phyloP scores from a whole-genome alignment of 2,888 invertebrate species.

The Lobophora halterata region DNA sequence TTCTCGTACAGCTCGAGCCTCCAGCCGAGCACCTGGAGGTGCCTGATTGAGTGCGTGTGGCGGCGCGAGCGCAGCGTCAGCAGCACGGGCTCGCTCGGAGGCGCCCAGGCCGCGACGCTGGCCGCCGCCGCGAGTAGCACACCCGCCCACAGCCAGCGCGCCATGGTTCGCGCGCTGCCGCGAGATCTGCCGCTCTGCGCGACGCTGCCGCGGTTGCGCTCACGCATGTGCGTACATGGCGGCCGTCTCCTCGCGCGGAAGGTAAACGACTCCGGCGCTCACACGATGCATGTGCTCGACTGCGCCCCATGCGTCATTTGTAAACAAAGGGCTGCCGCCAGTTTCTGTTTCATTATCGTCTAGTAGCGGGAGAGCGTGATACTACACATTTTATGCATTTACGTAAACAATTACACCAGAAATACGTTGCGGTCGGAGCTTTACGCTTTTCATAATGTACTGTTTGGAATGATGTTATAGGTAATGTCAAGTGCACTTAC shows the following conservation, averaged over 20 bases:
- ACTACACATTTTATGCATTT: constrained; percentile 37
- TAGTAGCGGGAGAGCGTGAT: constrained; percentile 40
- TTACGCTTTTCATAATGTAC: not conserved
- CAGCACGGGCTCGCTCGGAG: constrained; percentile 37
- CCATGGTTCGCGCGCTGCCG: constrained; percentile 53
- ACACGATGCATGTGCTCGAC: constrained; percentile 67
- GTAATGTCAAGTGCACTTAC: constrained; percentile 48
- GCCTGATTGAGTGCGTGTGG: constrained; percentile 42
- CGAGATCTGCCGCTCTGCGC: constrained; percentile 38
- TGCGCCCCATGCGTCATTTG: constrained; percentile 73
- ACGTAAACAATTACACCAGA: constrained; percentile 21
- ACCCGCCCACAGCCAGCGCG: constrained; percentile 68
- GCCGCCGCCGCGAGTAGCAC: constrained; percentile 51
- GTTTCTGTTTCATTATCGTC: constrained; percentile 63
- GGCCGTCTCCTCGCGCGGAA: constrained; percentile 73
- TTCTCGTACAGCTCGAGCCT: constrained; percentile 66
- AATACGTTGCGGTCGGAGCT: constrained; percentile 9
- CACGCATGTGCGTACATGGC: constrained; percentile 75
- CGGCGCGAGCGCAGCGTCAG: constrained; percentile 43
- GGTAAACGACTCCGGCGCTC: constrained; percentile 77
- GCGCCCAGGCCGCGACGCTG: constrained; percentile 47
- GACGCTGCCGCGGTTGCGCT: constrained; percentile 60
- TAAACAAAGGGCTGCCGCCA: constrained; percentile 75
- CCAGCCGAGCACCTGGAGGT: constrained; percentile 66
- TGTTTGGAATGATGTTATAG: no score